Conservation (phyloP, 2,888 invertebrate species). For the Alentia gelatinosa region DNA sequence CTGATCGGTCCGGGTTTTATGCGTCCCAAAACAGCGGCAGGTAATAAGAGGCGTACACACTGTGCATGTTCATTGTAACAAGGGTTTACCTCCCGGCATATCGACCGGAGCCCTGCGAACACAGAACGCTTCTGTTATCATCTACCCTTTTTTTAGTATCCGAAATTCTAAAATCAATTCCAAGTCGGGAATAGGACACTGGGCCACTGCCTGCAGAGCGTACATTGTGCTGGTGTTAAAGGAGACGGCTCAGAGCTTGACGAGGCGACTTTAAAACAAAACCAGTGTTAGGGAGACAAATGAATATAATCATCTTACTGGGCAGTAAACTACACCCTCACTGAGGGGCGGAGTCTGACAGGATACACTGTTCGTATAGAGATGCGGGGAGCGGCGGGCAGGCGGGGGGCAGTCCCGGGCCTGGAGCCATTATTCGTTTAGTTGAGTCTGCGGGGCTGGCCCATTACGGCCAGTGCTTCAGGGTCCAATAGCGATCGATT, state of each 20-base stretch:
- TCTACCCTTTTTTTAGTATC: neutral
- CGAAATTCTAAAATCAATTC: slow-evolving; percentile 1
- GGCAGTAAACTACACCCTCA: neutral
- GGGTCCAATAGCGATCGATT: neutral
- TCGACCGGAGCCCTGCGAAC: neutral
- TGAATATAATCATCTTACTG: too few relatives aligned
- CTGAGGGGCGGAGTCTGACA: neutral
- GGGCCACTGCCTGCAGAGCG: too few relatives aligned
- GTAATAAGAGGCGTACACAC: too few relatives aligned
- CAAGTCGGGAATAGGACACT: too few relatives aligned
- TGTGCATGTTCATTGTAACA: too few relatives aligned
- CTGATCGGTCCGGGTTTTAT: too few relatives aligned
- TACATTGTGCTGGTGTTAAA: too few relatives aligned
- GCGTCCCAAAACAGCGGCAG: too few relatives aligned
- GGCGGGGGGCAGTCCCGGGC: neutral
- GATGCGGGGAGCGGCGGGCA: too few relatives aligned
- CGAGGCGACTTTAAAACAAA: too few relatives aligned
- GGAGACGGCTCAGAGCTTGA: too few relatives aligned
- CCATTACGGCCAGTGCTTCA: neutral
- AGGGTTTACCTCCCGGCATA: neutral
- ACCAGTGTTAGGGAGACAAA: neutral
- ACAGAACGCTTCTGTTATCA: neutral
- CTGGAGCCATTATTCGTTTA: neutral
- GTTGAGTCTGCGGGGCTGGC: neutral
- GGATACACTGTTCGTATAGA: neutral